A percentile compares a stretch with the other conserved stretches of the same genome.
Evolutionary conservation across 2,113 vertebrate genomes (phyloP).

Genomic region (Dasyurus viverrinus): DNA sequence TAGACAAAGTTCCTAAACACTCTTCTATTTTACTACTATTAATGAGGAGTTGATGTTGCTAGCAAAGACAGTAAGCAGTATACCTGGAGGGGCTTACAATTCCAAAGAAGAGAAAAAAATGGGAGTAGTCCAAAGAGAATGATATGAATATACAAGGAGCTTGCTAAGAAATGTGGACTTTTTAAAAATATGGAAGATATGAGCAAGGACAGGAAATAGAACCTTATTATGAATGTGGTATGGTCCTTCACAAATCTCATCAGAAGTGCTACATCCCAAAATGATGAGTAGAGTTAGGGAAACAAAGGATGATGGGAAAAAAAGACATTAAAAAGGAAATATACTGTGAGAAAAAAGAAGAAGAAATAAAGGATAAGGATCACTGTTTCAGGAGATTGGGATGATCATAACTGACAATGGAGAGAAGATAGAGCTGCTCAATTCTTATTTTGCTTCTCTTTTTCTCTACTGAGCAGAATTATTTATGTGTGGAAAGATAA

Average conservation of each 20-base stretch:
- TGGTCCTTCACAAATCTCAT: neutral
- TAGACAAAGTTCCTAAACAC: neutral
- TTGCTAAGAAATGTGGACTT: neutral
- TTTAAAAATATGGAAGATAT: neutral
- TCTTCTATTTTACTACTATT: neutral
- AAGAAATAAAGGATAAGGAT: neutral
- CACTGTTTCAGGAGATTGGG: neutral
- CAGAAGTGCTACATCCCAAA: neutral
- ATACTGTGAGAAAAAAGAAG: neutral
- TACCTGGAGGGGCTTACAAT: neutral
- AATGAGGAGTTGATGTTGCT: neutral
- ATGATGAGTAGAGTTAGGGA: neutral
- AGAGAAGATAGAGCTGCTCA: neutral
- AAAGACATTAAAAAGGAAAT: neutral
- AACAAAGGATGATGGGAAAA: neutral
- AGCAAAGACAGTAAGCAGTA: neutral
- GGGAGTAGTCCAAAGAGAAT: too few relatives aligned
- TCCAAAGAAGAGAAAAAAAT: too few relatives aligned
- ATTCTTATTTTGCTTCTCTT: neutral
- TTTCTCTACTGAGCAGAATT: neutral
- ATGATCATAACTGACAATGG: neutral
- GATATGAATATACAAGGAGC: neutral
- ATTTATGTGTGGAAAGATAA: neutral
- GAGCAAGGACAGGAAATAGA: neutral
- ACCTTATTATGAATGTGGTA: neutral